Base-by-base conservation (phyloP, 2,888 invertebrate genomes). In the Tetramorium bicarinatum region DNA sequence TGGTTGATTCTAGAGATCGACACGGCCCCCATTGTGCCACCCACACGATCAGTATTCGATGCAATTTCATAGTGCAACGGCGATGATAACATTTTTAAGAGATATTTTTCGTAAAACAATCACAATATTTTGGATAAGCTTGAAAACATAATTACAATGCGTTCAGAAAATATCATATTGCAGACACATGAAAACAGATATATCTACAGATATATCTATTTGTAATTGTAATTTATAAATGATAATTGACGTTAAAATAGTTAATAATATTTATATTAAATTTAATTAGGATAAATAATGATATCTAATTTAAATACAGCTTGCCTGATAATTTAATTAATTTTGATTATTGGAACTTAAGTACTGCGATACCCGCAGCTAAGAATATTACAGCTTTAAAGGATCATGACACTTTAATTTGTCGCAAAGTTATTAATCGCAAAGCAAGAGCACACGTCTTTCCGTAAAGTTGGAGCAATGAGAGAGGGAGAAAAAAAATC, bases 1-100 rank as follows among this genome's bases (percentile, higher is more conserved):
- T 71, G n/a, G 62, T 84, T 82, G 71, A 83, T 75, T 80, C 54
- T 59, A 49, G 29, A 47, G 29, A 41, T 52, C 47, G 47, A 47
- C 72, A 71, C 21, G 47, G 4, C 44, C 59, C 72, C 25, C 47
- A 38, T 76, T 49, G 52, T 44, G 59, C n/a, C 79, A 34, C 72
- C 59, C 59, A 80, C 72, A 59, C 72, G 71, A 47, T 80, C 59
- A 59, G 47, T 71, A 71, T 44, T 18, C 34, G 47, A 34, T 71
- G 72, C 72, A 80, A 38, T 59, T 13, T 38, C 47, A 47, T 49
- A 18, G 11, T 38, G n/a, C n/a, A 41, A 76, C n/a, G 62, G 52
- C 41, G 61, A 61, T 13, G 49, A 59, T n/a, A 11, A 74, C 29
- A 54, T 25, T 64, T 77, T 66, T 54, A 11, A n/a, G 6, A 21